Base-by-base conservation (phyloP, 2,888 invertebrate species). In the Drepana falcataria region DNA sequence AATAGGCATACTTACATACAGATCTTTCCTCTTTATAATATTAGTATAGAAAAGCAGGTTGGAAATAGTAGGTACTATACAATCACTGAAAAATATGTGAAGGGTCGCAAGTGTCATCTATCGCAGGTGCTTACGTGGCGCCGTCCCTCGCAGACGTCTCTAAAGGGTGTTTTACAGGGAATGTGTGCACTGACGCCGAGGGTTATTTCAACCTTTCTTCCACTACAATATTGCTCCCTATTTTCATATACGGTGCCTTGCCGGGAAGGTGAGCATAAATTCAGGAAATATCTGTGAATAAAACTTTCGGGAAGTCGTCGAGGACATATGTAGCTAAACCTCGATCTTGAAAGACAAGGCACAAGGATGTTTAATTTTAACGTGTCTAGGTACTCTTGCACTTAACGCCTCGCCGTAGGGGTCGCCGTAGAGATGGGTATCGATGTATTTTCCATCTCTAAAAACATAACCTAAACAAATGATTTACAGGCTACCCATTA, bases 151-250 rank as follows among this genome's bases (percentile, higher is more conserved):
- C 75, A 83, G 79, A 83, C 81, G 77, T 85, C 85, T 85, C 84
- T 79, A 87, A 84, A 82, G 84, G 83, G 81, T 79, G 80, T 83
- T 86, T 77, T 78, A 77, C 75, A 78, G 69, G 84, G 82, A 84
- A 81, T 79, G 78, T 75, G 77, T 76, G 75, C 79, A 71, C 64
- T 66, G 72, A 73, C 73, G 67, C 66, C 68, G 67, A 75, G 81
- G 80, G 78, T 73, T 66, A 75, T 72, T 69, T 73, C 69, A 70
- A 73, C 75, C 72, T 75, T 75, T 71, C 69, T 68, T 64, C 62
- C 69, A 73, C 71, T 77, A 69, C 69, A 75, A 77, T 77, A 79
- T 82, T 74, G 77, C 78, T 78, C 75, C 74, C 74, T 63, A 69
- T 74, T 78, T 71, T 71, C 66, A 73, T 70, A 69, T 55, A 69